These are phyloP conservation scores for Corapipo altera DNA, from an alignment of 2,113 vertebrate species.

Conservation along the genomic window DNA sequence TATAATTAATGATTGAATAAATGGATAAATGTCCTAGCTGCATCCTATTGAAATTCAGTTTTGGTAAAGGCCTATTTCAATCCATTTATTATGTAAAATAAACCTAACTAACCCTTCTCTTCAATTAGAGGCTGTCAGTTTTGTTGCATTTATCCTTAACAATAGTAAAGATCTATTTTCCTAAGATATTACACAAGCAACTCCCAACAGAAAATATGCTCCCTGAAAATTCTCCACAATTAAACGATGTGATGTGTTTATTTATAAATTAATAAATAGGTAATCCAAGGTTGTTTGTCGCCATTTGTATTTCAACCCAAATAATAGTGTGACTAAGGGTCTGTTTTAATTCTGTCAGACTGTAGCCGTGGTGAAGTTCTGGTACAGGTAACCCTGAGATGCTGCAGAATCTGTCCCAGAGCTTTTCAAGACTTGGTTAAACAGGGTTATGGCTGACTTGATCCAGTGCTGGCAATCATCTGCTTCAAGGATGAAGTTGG, in stretches of 20 bases:
- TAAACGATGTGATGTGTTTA: not conserved
- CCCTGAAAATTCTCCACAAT: not conserved
- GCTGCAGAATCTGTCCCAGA: not conserved
- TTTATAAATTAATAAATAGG: not conserved
- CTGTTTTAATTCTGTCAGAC: not conserved
- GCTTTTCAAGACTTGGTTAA: not conserved
- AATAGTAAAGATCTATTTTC: not conserved
- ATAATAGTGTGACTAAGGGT: not conserved
- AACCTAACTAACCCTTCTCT: not conserved
- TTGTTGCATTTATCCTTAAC: not conserved
- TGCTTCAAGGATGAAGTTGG: conserved; percentile 1
- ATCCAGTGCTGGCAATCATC: not conserved
- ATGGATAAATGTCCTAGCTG: not conserved
- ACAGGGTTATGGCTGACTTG: not conserved
- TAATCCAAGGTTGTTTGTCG: not conserved
- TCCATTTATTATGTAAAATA: not conserved
- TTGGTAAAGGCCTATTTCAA: not conserved
- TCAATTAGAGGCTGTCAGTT: not conserved
- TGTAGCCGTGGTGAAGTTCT: not conserved
- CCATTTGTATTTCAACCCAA: not conserved
- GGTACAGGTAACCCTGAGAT: not conserved
- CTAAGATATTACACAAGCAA: not conserved
- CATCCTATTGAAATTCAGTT: not conserved
- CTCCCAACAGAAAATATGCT: not conserved
- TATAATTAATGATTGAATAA: not conserved